Conservation (phyloP, 2,113 vertebrate genomes). For the Neolamprologus kungweensis region DNA sequence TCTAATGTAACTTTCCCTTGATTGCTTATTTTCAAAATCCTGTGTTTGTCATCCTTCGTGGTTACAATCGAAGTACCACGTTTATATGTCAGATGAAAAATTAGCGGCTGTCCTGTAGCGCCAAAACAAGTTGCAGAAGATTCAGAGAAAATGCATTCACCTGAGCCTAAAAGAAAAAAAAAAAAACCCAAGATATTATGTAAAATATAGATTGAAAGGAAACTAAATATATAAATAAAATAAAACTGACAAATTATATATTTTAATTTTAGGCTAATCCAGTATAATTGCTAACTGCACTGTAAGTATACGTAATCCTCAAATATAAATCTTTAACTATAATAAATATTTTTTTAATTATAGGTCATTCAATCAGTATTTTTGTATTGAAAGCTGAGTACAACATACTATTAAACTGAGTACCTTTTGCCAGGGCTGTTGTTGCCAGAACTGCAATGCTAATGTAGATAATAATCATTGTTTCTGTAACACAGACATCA, state of each 20-base stretch:
- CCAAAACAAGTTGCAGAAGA: background rate
- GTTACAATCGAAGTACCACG: rapidly evolving
- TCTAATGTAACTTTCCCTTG: rapidly evolving
- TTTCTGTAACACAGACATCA: background rate
- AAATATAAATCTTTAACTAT: background rate
- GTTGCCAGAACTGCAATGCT: background rate
- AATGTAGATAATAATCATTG: background rate
- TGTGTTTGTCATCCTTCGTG: rapidly evolving
- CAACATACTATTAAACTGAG: background rate
- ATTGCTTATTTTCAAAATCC: background rate
- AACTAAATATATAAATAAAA: background rate
- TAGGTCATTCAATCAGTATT: background rate
- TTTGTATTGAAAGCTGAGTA: background rate
- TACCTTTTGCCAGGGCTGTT: slow-evolving; percentile 2
- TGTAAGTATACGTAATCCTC: rapidly evolving
- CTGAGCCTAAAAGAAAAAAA: background rate
- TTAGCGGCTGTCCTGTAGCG: background rate
- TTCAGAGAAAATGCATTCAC: background rate
- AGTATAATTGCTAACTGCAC: rapidly evolving
- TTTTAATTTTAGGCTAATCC: rapidly evolving
- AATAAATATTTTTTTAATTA: rapidly evolving
- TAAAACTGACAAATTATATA: background rate
- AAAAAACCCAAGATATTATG: background rate
- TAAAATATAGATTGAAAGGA: rapidly evolving
- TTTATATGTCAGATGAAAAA: background rate